A percentile compares a stretch with the other conserved stretches of the same genome.
Evolutionary conservation across 2,888 invertebrate genomes (phyloP).

Genomic region (Limnephilus auricula): DNA sequence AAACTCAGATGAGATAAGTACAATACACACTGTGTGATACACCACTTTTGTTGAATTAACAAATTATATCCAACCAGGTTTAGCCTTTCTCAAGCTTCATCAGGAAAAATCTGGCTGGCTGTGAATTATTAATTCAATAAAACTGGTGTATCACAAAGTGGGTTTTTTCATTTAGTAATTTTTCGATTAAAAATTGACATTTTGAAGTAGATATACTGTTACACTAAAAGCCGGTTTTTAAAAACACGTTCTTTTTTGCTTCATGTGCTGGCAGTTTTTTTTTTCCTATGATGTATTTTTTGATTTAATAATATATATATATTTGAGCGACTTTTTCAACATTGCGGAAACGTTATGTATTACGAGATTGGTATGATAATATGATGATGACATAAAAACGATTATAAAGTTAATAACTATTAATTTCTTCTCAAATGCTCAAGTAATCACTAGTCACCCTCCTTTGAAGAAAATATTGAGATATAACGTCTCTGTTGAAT

Average conservation of each 20-base stretch:
- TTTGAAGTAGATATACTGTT: too few species aligned
- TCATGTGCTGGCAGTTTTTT: not conserved
- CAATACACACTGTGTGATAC: too few species aligned
- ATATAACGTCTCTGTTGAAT: not conserved
- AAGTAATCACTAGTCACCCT: not conserved
- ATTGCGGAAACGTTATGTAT: not conserved
- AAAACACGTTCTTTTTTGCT: not conserved
- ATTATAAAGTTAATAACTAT: not conserved
- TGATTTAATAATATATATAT: not conserved
- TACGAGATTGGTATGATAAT: not conserved
- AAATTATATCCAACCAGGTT: too few species aligned
- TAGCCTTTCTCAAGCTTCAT: too few species aligned
- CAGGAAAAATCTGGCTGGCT: too few species aligned
- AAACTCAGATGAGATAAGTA: too few species aligned
- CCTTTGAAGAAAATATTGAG: not conserved
- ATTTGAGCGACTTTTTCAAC: not conserved
- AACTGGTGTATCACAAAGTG: too few species aligned
- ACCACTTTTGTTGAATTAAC: too few species aligned
- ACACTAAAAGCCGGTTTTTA: not conserved
- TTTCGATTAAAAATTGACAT: too few species aligned
- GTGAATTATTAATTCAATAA: too few species aligned
- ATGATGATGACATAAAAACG: not conserved
- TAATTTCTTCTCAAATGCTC: not conserved
- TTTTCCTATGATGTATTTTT: not conserved
- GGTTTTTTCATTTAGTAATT: too few species aligned